These are phyloP conservation scores for Drosophila albomicans DNA, from an alignment of 1,140 invertebrate species.

Conservation along the genomic window DNA sequence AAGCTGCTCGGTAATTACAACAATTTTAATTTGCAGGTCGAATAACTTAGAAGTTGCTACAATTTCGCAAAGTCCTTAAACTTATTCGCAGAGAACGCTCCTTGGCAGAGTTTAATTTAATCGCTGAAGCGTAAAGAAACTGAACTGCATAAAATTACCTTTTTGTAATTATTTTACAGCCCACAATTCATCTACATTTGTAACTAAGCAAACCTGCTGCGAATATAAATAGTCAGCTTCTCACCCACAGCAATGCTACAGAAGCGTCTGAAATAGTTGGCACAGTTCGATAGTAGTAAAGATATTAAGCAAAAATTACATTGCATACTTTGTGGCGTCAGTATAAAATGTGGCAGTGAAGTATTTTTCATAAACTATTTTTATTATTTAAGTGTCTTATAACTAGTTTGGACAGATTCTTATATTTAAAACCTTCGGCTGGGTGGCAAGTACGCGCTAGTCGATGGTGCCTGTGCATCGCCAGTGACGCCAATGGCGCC, in stretches of 20 bases:
- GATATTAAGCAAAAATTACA: neutral
- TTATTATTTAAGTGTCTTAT: constrained; percentile 35
- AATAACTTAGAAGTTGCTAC: neutral
- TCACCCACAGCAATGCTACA: neutral
- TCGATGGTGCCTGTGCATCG: constrained; percentile 52
- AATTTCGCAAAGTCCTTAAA: neutral
- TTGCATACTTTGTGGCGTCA: constrained; percentile 27
- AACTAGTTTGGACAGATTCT: constrained; percentile 12
- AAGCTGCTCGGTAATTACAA: neutral
- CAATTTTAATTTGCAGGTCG: neutral
- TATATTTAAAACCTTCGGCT: constrained; percentile 58
- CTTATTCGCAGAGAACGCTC: neutral
- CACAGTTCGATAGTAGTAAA: neutral
- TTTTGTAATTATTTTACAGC: neutral
- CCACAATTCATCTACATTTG: neutral
- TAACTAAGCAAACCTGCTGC: neutral
- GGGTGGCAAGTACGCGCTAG: constrained; percentile 68
- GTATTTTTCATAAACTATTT: constrained; percentile 15
- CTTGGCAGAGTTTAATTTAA: neutral
- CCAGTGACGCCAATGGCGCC: constrained; percentile 1
- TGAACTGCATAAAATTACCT: neutral
- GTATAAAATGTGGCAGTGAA: neutral
- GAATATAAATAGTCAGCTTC: neutral
- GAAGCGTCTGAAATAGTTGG: constrained; percentile 13
- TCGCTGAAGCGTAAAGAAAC: neutral